These are phyloP conservation scores for Allophyes oxyacanthae DNA, from an alignment of 2,888 invertebrate species.

Conservation along the genomic window DNA sequence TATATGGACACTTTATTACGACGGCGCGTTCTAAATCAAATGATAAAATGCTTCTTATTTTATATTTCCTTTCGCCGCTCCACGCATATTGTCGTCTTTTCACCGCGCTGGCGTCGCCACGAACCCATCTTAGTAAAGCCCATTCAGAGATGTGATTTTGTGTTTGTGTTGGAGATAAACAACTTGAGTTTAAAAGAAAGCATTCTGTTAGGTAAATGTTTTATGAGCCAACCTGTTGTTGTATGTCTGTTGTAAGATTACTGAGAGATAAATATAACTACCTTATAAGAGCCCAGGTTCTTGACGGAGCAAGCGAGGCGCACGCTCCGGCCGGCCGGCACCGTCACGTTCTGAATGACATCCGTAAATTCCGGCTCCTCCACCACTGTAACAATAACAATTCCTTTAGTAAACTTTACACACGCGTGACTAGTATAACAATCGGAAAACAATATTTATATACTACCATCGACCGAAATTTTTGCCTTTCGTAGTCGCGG, in stretches of 20 bases:
- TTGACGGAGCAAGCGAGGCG: constrained; percentile 97
- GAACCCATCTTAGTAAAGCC: constrained; percentile 45
- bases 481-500: constrained; percentile 34
- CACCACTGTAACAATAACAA: constrained; percentile 90
- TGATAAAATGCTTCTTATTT: constrained; percentile 88
- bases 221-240: constrained; percentile 22
- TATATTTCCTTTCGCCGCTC: constrained; percentile 82
- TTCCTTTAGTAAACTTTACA: constrained; percentile 17
- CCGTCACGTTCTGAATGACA: constrained; percentile 96
- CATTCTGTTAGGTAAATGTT: constrained; percentile 8
- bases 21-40: constrained; percentile 87
- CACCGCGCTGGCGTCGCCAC: constrained; percentile 62
- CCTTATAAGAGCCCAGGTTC: constrained; percentile 97
- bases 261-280: constrained; percentile 71
- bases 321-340: constrained; percentile 96
- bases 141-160: constrained; percentile 46
- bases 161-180: constrained; percentile 46
- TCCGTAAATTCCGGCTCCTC: constrained; percentile 97
- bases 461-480: constrained; percentile 14
- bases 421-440: neutral
- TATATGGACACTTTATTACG: constrained; percentile 88
- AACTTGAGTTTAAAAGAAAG: constrained; percentile 27
- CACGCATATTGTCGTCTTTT: constrained; percentile 80
- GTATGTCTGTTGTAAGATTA: constrained; percentile 6
- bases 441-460: constrained; percentile 1